Percentiles rank a stretch among this genome's conserved stretches.
phyloP scores from a whole-genome alignment of 2,888 invertebrate genomes.

The Lissocephala sabroskyi region DNA sequence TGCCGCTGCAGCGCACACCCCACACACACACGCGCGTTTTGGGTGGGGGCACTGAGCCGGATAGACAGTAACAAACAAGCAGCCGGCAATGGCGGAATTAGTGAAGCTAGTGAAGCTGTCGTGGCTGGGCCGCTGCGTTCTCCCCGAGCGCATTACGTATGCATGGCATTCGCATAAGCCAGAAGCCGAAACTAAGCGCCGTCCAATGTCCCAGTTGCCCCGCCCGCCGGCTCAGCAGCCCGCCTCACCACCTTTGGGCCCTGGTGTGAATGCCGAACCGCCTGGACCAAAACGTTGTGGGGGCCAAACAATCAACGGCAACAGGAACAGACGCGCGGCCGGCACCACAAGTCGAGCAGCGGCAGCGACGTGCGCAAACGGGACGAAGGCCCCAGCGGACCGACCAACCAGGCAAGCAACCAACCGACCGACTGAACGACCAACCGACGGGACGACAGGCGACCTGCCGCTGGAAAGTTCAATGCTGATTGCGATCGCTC shows the following conservation, averaged over 20 bases:
- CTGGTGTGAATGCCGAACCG: constrained; percentile 49
- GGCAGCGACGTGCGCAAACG: constrained; percentile 1
- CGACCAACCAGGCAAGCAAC: too few relatives aligned
- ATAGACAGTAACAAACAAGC: constrained; percentile 4
- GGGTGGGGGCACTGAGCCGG: too few relatives aligned
- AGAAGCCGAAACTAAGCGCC: constrained; percentile 21
- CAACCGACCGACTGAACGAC: too few relatives aligned
- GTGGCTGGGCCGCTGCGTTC: constrained; percentile 17
- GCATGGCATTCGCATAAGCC: constrained; percentile 48
- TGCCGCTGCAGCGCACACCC: constrained; percentile 56
- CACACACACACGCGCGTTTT: constrained; percentile 22
- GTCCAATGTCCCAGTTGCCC: not conserved
- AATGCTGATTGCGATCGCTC: constrained; percentile 61
- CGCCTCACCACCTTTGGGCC: constrained; percentile 17
- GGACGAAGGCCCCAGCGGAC: too few relatives aligned
- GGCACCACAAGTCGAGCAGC: constrained; percentile 23
- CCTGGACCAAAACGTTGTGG: constrained; percentile 25
- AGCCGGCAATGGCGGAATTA: constrained; percentile 16
- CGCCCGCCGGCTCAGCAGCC: not conserved
- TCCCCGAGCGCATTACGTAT: constrained; percentile 65
- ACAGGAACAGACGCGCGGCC: not conserved
- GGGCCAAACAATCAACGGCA: constrained; percentile 17
- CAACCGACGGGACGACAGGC: too few relatives aligned
- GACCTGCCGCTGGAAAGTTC: constrained; percentile 33
- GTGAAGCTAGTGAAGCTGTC: constrained; percentile 54